Conservation (phyloP, 1,140 invertebrate species). For the Lucilia cuprina region DNA sequence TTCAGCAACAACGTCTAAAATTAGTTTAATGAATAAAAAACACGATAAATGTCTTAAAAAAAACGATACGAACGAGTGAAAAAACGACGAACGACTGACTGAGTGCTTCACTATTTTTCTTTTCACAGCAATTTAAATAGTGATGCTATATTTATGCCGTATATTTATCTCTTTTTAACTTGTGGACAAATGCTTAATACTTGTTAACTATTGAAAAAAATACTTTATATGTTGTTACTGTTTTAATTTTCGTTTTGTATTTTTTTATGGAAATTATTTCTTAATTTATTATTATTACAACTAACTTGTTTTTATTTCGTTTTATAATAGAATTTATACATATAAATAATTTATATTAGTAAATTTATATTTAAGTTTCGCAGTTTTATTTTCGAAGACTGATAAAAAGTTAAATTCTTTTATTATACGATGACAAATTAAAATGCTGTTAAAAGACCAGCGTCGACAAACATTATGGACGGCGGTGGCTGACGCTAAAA, state of each 20-base stretch:
- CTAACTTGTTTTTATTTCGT: neutral
- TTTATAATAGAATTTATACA: neutral
- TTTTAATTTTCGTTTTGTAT: neutral
- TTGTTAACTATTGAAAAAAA: neutral
- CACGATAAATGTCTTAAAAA: slow-evolving; percentile 27
- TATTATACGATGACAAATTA: too few species aligned
- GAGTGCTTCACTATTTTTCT: slow-evolving; percentile 1
- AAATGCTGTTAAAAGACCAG: too few species aligned
- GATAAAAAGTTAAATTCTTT: neutral
- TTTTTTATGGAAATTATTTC: neutral
- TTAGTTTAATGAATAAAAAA: slow-evolving; percentile 32
- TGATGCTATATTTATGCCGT: neutral
- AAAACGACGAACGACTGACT: slow-evolving; percentile 37
- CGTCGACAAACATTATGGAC: too few species aligned
- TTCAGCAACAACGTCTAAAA: slow-evolving; percentile 33
- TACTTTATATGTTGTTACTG: neutral
- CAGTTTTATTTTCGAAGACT: neutral
- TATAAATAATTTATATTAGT: neutral
- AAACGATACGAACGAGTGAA: slow-evolving; percentile 37
- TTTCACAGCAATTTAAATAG: neutral
- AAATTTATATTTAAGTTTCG: neutral
- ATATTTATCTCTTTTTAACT: neutral
- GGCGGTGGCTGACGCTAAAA: too few species aligned
- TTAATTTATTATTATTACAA: neutral
- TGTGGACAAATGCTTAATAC: neutral